A percentile compares a stretch with the other conserved stretches of the same genome.
These are phyloP conservation scores for Cyprinus carpio DNA, from an alignment of 2,113 vertebrate genomes.

Conservation along the genomic window DNA sequence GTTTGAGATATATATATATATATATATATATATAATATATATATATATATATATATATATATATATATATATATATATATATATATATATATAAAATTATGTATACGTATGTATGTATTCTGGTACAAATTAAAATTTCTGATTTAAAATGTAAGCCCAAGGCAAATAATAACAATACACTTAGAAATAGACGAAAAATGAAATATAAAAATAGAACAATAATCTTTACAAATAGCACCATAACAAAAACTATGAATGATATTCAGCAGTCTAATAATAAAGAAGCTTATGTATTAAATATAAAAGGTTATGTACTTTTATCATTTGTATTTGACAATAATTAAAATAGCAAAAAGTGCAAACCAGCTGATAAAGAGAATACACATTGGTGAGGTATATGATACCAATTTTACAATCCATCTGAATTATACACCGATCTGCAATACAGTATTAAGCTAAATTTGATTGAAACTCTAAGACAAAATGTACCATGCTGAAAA, in stretches of 20 bases:
- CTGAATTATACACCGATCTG: conserved; percentile 40
- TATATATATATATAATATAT: too few relatives aligned
- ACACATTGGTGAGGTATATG: conserved; percentile 71
- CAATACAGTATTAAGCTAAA: not conserved
- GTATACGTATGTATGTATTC: not conserved
- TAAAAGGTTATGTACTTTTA: conserved; percentile 31
- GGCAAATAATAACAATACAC: not conserved
- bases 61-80: too few relatives aligned
- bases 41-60: too few relatives aligned
- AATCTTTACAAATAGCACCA: conserved; percentile 67
- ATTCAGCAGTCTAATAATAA: not conserved
- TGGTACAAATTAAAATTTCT: not conserved
- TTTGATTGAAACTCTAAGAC: not conserved
- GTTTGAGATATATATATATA: not conserved
- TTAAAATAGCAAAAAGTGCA: conserved; percentile 72
- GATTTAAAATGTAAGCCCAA: not conserved
- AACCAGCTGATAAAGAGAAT: conserved; percentile 62
- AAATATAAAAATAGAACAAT: not conserved
- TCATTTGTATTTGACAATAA: conserved; percentile 14
- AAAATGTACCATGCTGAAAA: not conserved
- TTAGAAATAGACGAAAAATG: conserved; percentile 52
- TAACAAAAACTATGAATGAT: conserved; percentile 34
- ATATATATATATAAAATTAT: too few relatives aligned
- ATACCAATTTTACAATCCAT: conserved; percentile 49
- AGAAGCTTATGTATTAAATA: conserved; percentile 50